Conservation (phyloP, 2,797 vertebrate genomes). For the Smutsia gigantea region DNA sequence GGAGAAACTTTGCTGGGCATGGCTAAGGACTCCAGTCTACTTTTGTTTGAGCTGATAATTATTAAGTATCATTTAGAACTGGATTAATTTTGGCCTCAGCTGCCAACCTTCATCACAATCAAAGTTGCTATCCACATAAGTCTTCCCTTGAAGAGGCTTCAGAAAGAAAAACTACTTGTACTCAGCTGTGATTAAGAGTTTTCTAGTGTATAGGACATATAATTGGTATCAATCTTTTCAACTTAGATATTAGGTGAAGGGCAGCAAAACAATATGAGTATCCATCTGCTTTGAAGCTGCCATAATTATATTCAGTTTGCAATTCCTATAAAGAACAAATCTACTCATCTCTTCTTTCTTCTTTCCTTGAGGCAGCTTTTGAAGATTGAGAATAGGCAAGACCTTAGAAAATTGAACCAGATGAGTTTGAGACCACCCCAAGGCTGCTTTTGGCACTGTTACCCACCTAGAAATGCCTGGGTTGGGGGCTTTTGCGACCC, state of each 20-base stretch:
- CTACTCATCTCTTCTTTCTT: not conserved
- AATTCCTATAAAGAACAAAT: not conserved
- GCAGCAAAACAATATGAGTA: not conserved
- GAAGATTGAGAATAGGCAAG: not conserved
- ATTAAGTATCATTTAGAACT: slow-evolving; percentile 70
- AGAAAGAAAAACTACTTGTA: slow-evolving; percentile 14
- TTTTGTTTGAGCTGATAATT: slow-evolving; percentile 53
- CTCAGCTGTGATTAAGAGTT: slow-evolving; percentile 57
- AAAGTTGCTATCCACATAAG: not conserved
- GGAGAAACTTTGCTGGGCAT: not conserved
- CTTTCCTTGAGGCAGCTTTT: not conserved
- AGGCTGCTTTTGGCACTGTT: not conserved
- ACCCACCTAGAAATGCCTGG: not conserved
- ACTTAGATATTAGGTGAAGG: not conserved
- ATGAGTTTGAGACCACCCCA: not conserved
- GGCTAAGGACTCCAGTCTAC: not conserved
- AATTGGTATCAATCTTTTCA: not conserved
- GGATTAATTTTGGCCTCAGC: slow-evolving; percentile 65
- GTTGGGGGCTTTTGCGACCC: not conserved
- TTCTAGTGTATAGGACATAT: not conserved
- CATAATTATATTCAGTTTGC: not conserved
- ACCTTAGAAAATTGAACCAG: not conserved
- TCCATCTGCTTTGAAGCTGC: not conserved
- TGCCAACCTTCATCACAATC: slow-evolving; percentile 51
- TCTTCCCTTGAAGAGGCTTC: slow-evolving; percentile 54